A percentile compares a stretch with the other conserved stretches of the same genome.
Conservation (phyloP, 1,140 invertebrate species). For the Cyclina sinensis region DNA sequence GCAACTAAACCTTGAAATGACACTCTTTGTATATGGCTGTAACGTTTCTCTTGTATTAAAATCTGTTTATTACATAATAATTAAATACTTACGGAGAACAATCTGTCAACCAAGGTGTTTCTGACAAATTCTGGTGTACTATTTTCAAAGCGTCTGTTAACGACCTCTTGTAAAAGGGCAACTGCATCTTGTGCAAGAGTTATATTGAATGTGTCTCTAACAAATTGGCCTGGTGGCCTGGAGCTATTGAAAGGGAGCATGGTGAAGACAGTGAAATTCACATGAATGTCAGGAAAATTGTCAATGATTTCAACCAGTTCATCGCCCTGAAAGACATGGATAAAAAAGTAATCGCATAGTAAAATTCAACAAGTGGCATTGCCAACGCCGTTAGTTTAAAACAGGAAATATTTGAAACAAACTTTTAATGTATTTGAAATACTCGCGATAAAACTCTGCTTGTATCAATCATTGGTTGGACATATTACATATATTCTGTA, state of each 20-base stretch:
- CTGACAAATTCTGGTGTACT: conserved; percentile 28
- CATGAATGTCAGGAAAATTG: conserved; percentile 76
- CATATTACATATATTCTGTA: too few relatives aligned
- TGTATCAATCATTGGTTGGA: too few relatives aligned
- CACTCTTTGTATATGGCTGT: too few relatives aligned
- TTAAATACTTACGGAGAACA: conserved; percentile 64
- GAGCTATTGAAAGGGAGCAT: conserved; percentile 71
- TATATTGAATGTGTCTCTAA: conserved; percentile 44
- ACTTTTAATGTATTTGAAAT: too few relatives aligned
- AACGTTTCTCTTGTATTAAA: too few relatives aligned
- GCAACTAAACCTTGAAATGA: too few relatives aligned
- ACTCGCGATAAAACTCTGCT: too few relatives aligned
- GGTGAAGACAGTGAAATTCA: conserved; percentile 82
- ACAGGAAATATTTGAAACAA: too few relatives aligned
- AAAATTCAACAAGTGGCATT: too few relatives aligned
- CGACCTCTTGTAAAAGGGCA: conserved; percentile 53
- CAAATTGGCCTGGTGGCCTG: background rate
- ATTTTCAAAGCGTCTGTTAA: conserved; percentile 2
- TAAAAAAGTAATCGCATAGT: too few relatives aligned
- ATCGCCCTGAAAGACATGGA: conserved; percentile 71
- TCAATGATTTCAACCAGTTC: conserved; percentile 72
- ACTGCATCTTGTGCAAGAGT: conserved; percentile 74
- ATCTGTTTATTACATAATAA: too few relatives aligned
- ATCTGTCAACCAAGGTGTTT: conserved; percentile 28
- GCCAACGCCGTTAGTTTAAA: too few relatives aligned